Evolutionary conservation across 2,888 invertebrate species (phyloP).

Genomic region (Gasteruption jaculator): DNA sequence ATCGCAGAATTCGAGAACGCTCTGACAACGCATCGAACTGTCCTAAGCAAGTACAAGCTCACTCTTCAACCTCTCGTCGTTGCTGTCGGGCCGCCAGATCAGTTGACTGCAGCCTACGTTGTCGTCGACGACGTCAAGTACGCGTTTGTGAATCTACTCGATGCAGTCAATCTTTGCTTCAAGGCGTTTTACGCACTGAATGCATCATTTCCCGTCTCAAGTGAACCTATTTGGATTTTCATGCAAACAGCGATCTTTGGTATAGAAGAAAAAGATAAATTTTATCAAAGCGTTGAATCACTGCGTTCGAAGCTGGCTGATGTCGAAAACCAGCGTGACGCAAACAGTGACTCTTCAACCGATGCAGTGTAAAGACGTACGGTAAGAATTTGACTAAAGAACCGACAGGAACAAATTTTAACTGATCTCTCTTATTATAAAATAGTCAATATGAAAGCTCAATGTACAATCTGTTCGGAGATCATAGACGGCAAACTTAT

Average conservation of each 20-base stretch:
- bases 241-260: too few species aligned
- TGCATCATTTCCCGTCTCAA: slow-evolving; percentile 9
- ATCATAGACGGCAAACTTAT: slow-evolving; percentile 5
- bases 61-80: slow-evolving; percentile 11
- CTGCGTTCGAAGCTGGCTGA: not conserved
- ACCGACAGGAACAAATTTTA: too few species aligned
- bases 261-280: too few species aligned
- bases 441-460: slow-evolving; percentile 5
- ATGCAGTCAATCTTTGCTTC: slow-evolving; percentile 7
- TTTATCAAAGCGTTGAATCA: slow-evolving; percentile 3
- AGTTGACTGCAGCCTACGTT: slow-evolving; percentile 4
- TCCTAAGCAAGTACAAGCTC: slow-evolving; percentile 3
- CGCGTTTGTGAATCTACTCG: slow-evolving; percentile 6
- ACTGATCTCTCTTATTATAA: too few species aligned
- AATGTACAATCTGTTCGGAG: slow-evolving; percentile 8
- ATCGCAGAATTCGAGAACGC: slow-evolving; percentile 5
- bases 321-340: too few species aligned
- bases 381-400: too few species aligned
- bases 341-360: too few species aligned
- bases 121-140: slow-evolving; percentile 4
- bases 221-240: slow-evolving; percentile 8
- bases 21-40: not conserved
- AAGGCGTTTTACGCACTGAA: slow-evolving; percentile 11
- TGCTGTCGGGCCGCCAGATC: slow-evolving; percentile 2
- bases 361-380: too few species aligned